Percentiles rank a stretch among this genome's conserved stretches.
These are phyloP conservation scores for Eudorcas thomsonii DNA, from an alignment of 2,113 vertebrate species.

Conservation along the genomic window DNA sequence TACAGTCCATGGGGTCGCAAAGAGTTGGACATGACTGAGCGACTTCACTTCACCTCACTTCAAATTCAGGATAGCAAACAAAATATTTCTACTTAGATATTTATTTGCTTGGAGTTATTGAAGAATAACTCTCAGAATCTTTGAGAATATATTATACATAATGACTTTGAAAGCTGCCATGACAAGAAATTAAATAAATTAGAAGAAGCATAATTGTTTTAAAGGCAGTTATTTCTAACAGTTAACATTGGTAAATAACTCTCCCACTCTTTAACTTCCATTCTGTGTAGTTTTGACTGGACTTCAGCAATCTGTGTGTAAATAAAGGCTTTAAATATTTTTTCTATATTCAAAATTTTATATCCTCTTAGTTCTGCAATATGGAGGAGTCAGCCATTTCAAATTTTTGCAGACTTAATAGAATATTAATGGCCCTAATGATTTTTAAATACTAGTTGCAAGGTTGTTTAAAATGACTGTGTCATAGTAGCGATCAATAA, in stretches of 20 bases:
- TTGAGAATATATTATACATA: not conserved
- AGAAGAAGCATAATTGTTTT: not conserved
- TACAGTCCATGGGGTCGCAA: not conserved
- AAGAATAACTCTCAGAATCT: not conserved
- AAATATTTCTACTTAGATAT: not conserved
- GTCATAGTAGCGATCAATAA: conserved; percentile 36
- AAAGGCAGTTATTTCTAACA: conserved; percentile 15
- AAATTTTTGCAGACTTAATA: conserved; percentile 67
- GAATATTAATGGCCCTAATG: conserved; percentile 72
- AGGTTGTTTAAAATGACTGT: conserved; percentile 69
- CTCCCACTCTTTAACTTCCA: not conserved
- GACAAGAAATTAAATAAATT: conserved; percentile 24
- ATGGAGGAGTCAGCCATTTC: conserved; percentile 58
- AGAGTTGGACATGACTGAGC: not conserved
- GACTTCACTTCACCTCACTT: not conserved
- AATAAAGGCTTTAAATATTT: conserved; percentile 26
- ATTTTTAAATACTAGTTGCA: conserved; percentile 71
- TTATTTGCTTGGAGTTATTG: not conserved
- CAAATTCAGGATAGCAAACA: not conserved
- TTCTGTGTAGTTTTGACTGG: not conserved
- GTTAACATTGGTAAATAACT: not conserved
- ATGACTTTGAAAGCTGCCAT: not conserved
- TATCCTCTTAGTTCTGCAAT: conserved; percentile 44
- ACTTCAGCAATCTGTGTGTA: not conserved
- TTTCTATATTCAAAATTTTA: conserved; percentile 49